phyloP scores from a whole-genome alignment of 2,797 vertebrate species.

The Siniperca undulata region DNA sequence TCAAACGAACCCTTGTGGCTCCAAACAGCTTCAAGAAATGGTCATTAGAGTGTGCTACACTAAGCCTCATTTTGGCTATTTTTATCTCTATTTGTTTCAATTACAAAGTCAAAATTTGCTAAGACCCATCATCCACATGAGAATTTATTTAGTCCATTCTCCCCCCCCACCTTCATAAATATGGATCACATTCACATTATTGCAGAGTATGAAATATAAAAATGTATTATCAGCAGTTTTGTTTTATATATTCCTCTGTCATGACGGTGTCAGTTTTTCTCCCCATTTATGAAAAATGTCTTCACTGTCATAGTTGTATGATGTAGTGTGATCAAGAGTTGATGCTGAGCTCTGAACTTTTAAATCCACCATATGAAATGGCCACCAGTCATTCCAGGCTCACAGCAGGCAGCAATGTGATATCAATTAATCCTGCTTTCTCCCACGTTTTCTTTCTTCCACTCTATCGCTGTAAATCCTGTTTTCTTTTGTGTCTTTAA shows the following conservation, averaged over 20 bases:
- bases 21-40: too few species aligned
- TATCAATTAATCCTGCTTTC: background rate
- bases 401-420: background rate
- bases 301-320: background rate
- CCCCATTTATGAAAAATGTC: background rate
- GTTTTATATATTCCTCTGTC: background rate
- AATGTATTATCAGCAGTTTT: background rate
- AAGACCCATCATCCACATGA: too few species aligned
- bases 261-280: background rate
- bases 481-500: constrained; percentile 4
- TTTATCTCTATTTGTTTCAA: too few species aligned
- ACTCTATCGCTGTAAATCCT: constrained; percentile 4
- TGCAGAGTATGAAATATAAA: background rate
- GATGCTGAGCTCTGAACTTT: background rate
- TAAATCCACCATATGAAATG: background rate
- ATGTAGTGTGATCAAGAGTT: background rate
- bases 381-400: constrained; percentile 1
- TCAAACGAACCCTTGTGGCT: too few species aligned
- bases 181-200: too few species aligned
- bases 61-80: too few species aligned
- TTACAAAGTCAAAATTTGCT: too few species aligned
- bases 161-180: too few species aligned
- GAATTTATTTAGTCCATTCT: too few species aligned
- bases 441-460: too few species aligned
- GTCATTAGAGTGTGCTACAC: too few species aligned